These are phyloP conservation scores for Cercopithecus diana DNA, from an alignment of 2,797 vertebrate genomes.

Conservation along the genomic window DNA sequence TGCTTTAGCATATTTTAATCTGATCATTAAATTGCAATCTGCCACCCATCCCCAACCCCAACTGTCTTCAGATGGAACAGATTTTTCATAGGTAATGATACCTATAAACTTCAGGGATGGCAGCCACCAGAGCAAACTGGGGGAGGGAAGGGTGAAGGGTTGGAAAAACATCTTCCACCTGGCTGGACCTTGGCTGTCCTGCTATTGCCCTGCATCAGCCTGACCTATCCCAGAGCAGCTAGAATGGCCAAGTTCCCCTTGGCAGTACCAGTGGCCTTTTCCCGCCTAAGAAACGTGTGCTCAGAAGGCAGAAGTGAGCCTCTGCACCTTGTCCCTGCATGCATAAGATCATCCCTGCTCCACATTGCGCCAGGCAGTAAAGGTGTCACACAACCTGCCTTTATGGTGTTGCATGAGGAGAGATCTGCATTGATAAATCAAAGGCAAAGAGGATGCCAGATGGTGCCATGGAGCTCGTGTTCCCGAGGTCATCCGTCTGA, in stretches of 20 bases:
- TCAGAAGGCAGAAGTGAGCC: not conserved
- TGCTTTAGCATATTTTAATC: constrained; percentile 80
- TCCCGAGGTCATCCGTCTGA: not conserved
- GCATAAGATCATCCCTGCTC: not conserved
- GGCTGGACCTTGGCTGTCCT: not conserved
- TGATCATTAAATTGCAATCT: constrained; percentile 79
- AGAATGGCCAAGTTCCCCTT: not conserved
- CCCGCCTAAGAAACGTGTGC: rapidly evolving
- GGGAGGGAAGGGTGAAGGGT: not conserved
- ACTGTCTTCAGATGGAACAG: constrained; percentile 58
- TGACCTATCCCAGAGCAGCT: not conserved
- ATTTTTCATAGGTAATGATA: constrained; percentile 77
- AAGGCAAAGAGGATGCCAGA: constrained; percentile 46
- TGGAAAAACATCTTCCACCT: not conserved
- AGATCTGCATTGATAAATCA: constrained; percentile 37
- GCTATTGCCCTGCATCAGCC: not conserved
- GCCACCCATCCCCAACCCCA: constrained; percentile 60
- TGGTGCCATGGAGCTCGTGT: not conserved
- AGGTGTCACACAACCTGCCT: constrained; percentile 49
- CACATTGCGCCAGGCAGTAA: not conserved
- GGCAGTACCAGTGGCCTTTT: not conserved
- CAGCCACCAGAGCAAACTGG: not conserved
- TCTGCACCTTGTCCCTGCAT: not conserved
- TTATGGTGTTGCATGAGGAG: not conserved
- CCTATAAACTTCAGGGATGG: constrained; percentile 71